Evolutionary conservation across 1,140 invertebrate genomes (phyloP).

Genomic region (Druon quercuslanigerum): DNA sequence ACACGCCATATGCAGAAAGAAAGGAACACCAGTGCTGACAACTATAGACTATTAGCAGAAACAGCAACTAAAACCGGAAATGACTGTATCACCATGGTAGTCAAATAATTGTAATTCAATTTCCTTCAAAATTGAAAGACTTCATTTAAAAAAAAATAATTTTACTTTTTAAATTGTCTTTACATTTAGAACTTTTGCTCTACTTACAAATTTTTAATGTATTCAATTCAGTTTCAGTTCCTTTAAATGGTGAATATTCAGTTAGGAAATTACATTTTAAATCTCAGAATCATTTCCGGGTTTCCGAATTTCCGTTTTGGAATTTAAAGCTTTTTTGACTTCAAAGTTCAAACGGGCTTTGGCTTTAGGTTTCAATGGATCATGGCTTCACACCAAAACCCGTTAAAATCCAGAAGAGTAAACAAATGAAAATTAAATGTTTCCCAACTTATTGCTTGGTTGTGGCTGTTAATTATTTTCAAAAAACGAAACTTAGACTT

Average conservation of each 20-base stretch:
- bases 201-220: too few relatives aligned
- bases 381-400: too few relatives aligned
- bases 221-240: too few relatives aligned
- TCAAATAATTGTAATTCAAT: not conserved
- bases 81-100: not conserved
- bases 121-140: not conserved
- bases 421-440: too few relatives aligned
- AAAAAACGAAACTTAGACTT: not conserved
- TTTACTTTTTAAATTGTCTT: not conserved
- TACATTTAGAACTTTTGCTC: not conserved
- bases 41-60: not conserved
- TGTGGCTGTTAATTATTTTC: not conserved
- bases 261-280: too few relatives aligned
- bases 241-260: too few relatives aligned
- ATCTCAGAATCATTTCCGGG: too few relatives aligned
- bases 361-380: too few relatives aligned
- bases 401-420: too few relatives aligned
- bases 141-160: not conserved
- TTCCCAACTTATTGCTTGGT: not conserved
- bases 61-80: not conserved
- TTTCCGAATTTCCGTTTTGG: not conserved
- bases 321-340: not conserved
- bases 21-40: slow-evolving; percentile 39
- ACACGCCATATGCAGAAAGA: slow-evolving; percentile 42
- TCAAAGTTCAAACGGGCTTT: not conserved